phyloP scores from a whole-genome alignment of 2,888 invertebrate species.

The Torymus aiolomorphi region DNA sequence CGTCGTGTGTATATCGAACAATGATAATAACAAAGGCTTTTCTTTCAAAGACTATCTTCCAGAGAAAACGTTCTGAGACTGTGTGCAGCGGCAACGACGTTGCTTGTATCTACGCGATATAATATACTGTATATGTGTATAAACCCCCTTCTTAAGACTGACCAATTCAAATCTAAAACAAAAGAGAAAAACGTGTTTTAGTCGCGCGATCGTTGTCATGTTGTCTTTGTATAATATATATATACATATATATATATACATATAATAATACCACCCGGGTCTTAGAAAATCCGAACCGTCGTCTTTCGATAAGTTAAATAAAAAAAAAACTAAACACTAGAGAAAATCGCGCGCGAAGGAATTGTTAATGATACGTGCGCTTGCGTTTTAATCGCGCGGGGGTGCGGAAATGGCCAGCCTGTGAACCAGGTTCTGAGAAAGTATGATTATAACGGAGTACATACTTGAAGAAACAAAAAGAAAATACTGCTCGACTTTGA shows the following conservation, averaged over 20 bases:
- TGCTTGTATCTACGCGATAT: constrained; percentile 19
- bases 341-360: constrained; percentile 31
- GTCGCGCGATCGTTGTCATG: constrained; percentile 34
- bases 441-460: no score
- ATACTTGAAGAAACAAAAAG: no score
- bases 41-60: constrained; percentile 37
- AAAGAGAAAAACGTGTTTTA: constrained; percentile 21
- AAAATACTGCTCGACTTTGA: no score
- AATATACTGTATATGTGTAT: background rate
- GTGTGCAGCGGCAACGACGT: background rate
- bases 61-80: constrained; percentile 22
- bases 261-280: constrained; percentile 10
- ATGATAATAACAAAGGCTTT: background rate
- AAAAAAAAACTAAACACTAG: constrained; percentile 17
- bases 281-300: constrained; percentile 30
- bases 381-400: constrained; percentile 5
- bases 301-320: constrained; percentile 6
- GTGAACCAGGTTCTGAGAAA: no score
- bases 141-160: constrained; percentile 51
- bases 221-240: no score
- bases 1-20: background rate
- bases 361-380: constrained; percentile 34
- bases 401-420: background rate
- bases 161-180: constrained; percentile 29
- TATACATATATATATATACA: constrained; percentile 20